Conservation (phyloP, 2,797 vertebrate genomes). For the Cynopterus sphinx region DNA sequence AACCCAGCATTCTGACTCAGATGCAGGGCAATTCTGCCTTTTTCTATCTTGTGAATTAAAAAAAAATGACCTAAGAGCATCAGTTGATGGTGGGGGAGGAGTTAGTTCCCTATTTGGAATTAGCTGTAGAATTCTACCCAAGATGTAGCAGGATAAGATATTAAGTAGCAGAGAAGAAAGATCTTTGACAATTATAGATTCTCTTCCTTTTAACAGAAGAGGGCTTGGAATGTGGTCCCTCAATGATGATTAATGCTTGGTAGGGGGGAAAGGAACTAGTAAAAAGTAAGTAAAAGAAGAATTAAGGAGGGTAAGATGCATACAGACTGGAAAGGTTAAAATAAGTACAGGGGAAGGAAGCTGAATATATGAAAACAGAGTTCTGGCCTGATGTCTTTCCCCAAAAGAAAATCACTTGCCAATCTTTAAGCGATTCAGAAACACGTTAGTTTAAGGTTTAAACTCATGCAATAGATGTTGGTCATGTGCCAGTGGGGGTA, state of each 20-base stretch:
- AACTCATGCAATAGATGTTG: not conserved
- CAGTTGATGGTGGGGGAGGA: not conserved
- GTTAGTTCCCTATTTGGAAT: not conserved
- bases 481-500: accelerated
- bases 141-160: not conserved
- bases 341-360: not conserved
- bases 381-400: not conserved
- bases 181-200: not conserved
- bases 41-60: not conserved
- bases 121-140: not conserved
- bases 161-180: not conserved
- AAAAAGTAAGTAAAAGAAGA: not conserved
- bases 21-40: not conserved
- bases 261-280: not conserved
- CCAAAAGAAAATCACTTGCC: not conserved
- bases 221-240: not conserved
- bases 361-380: not conserved
- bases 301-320: not conserved
- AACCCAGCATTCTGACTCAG: not conserved
- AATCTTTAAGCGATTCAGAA: not conserved
- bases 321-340: not conserved
- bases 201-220: not conserved
- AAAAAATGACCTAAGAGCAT: not conserved
- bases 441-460: not conserved
- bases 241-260: not conserved